A percentile compares a stretch with the other conserved stretches of the same genome.
These are phyloP conservation scores for Megaptera novaeangliae DNA, from an alignment of 2,113 vertebrate species.

Conservation along the genomic window DNA sequence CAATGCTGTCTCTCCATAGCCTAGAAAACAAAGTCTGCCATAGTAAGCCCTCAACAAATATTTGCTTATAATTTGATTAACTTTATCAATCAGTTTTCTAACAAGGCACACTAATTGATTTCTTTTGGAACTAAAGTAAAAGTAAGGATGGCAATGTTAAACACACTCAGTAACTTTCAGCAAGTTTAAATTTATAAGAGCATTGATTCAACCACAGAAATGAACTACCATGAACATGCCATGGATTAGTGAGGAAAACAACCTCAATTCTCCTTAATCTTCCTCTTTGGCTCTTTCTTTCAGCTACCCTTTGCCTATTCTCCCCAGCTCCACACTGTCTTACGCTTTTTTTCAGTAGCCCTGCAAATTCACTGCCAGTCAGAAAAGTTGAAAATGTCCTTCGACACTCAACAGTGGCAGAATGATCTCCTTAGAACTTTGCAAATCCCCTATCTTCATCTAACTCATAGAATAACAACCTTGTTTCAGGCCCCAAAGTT, in stretches of 20 bases:
- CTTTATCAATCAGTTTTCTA: neutral
- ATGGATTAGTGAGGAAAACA: neutral
- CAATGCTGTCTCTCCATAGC: neutral
- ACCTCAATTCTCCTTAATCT: neutral
- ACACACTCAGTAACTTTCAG: neutral
- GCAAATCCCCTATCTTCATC: neutral
- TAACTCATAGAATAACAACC: neutral
- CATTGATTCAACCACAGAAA: neutral
- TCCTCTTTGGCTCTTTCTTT: neutral
- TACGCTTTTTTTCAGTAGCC: neutral
- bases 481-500: neutral
- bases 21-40: neutral
- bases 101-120: neutral
- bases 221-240: neutral
- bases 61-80: neutral
- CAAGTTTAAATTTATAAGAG: neutral
- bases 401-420: neutral
- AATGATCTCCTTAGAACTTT: neutral
- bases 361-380: neutral
- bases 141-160: neutral
- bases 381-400: neutral
- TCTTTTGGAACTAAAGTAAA: neutral
- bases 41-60: neutral
- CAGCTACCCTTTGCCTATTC: neutral
- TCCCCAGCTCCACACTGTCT: neutral